Percentiles rank a stretch among this genome's conserved stretches.
These are phyloP conservation scores for Chymomyza caudatula DNA, from an alignment of 2,888 invertebrate species.

Conservation along the genomic window DNA sequence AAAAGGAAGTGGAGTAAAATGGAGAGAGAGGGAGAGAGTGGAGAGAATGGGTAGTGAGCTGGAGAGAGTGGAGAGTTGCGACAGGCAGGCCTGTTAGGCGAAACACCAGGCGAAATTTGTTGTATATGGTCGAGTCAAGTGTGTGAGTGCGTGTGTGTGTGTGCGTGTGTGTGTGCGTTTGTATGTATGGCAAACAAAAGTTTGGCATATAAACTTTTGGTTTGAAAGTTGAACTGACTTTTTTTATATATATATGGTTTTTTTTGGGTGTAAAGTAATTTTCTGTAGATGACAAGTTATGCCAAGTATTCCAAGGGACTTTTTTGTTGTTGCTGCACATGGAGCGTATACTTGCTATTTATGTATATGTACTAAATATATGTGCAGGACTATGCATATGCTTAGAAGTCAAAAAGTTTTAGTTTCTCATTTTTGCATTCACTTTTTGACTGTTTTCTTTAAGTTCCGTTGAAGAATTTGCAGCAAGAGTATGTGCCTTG, in stretches of 20 bases:
- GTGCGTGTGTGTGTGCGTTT: conserved; percentile 11
- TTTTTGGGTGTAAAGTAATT: conserved; percentile 33
- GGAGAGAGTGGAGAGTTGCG: not conserved
- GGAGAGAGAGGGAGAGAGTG: not conserved
- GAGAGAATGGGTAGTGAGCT: not conserved
- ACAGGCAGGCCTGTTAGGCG: conserved; percentile 38
- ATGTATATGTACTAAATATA: not conserved
- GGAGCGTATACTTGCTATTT: no score
- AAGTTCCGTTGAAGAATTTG: not conserved
- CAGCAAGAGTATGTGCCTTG: not conserved
- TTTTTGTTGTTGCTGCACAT: conserved; percentile 2
- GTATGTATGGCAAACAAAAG: conserved; percentile 18
- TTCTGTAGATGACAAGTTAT: conserved; percentile 62
- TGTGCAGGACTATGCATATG: not conserved
- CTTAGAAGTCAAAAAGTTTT: not conserved
- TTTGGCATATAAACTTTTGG: conserved; percentile 21
- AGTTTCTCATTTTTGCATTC: not conserved
- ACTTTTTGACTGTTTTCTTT: not conserved
- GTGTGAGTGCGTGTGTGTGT: not conserved
- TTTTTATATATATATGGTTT: conserved; percentile 12
- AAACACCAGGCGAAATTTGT: conserved; percentile 21
- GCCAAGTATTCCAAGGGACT: conserved; percentile 38
- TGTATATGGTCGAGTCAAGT: conserved; percentile 2
- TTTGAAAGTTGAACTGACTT: not conserved
- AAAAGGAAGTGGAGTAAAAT: not conserved